Conservation (phyloP, 2,113 vertebrate genomes). For the Campylomormyrus numenius region DNA sequence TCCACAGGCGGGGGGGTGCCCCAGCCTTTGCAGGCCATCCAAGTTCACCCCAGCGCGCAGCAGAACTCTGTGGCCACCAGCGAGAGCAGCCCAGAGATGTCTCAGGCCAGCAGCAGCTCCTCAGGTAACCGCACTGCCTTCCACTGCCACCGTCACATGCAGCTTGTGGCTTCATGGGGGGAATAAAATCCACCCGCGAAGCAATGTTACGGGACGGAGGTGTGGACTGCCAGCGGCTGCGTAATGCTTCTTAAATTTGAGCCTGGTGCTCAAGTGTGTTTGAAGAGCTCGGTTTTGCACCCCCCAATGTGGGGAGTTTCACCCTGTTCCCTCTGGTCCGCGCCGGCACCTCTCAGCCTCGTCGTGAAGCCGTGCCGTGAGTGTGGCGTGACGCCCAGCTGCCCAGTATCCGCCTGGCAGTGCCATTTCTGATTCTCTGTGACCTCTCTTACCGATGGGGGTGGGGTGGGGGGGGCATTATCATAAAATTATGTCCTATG, state of each 20-base stretch:
- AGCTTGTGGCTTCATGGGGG: background rate
- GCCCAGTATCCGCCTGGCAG: background rate
- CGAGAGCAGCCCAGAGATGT: slow-evolving; percentile 80
- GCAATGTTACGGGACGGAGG: background rate
- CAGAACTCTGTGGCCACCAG: slow-evolving; percentile 66
- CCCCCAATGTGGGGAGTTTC: background rate
- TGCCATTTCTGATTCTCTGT: background rate
- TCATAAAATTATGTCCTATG: background rate
- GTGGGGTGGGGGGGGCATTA: background rate
- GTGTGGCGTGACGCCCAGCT: background rate
- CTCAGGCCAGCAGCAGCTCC: slow-evolving; percentile 71
- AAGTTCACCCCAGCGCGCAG: slow-evolving; percentile 75
- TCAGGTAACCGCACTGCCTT: slow-evolving; percentile 58
- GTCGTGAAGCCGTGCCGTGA: background rate
- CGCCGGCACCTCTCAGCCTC: background rate
- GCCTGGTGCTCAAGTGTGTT: background rate
- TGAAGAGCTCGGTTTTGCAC: background rate
- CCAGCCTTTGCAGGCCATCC: slow-evolving; percentile 82
- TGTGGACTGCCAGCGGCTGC: background rate
- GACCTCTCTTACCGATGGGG: background rate
- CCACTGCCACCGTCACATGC: background rate
- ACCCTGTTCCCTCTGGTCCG: background rate
- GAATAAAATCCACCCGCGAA: background rate
- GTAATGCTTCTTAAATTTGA: background rate
- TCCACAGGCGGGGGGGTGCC: slow-evolving; percentile 69